These are phyloP conservation scores for Ara ararauna DNA, from an alignment of 2,797 vertebrate species.

Conservation along the genomic window DNA sequence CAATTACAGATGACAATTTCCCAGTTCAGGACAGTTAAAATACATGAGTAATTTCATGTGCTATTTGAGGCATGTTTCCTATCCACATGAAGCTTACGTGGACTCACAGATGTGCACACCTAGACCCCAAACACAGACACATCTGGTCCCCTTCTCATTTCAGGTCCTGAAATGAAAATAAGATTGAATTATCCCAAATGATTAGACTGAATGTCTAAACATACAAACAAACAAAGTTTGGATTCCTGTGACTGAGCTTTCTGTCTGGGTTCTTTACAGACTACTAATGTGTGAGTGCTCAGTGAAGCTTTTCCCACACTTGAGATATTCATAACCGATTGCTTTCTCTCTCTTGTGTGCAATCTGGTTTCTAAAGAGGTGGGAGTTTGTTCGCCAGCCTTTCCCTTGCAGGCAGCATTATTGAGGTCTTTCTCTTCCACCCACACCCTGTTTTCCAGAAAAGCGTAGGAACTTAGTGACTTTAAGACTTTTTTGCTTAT, in stretches of 20 bases:
- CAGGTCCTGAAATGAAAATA: neutral
- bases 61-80: neutral
- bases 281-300: neutral
- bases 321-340: neutral
- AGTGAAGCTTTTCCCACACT: neutral
- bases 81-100: neutral
- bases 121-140: neutral
- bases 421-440: conserved; percentile 33
- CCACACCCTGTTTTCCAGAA: conserved; percentile 8
- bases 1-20: neutral
- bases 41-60: neutral
- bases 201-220: neutral
- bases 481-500: neutral
- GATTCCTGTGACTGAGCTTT: neutral
- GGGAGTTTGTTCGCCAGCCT: conserved; percentile 7
- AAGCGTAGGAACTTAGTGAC: neutral
- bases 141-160: neutral
- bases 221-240: neutral
- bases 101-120: neutral
- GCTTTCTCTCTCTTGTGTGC: neutral
- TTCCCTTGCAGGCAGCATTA: neutral
- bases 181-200: neutral
- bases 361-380: conserved; percentile 11
- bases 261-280: neutral
- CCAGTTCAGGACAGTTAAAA: neutral